phyloP scores from a whole-genome alignment of 1,140 invertebrate genomes.

The Drosophila biarmipes region DNA sequence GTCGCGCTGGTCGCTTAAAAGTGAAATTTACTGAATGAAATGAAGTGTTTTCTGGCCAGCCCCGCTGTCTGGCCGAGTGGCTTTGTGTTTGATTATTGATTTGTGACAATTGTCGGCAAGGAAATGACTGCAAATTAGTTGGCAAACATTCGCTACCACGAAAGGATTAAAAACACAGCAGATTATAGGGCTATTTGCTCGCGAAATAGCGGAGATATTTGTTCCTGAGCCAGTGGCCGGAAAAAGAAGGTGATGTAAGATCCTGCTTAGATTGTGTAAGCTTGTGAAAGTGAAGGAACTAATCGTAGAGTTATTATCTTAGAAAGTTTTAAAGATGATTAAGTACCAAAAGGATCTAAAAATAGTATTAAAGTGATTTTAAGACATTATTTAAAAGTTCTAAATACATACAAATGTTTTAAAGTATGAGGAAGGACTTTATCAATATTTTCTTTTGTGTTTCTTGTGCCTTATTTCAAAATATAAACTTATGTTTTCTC shows the following conservation, averaged over 20 bases:
- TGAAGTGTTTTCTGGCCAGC: slow-evolving; percentile 62
- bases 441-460: too few relatives aligned
- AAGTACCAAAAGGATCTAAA: too few relatives aligned
- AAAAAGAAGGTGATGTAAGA: slow-evolving; percentile 52
- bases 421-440: too few relatives aligned
- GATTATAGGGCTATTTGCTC: background rate
- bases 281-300: slow-evolving; percentile 24
- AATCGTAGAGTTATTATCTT: background rate
- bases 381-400: too few relatives aligned
- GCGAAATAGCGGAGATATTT: slow-evolving; percentile 23
- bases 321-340: background rate
- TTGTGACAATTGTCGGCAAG: slow-evolving; percentile 54
- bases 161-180: slow-evolving; percentile 36
- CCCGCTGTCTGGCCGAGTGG: slow-evolving; percentile 43
- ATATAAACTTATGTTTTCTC: too few relatives aligned
- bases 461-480: too few relatives aligned
- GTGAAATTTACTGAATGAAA: slow-evolving; percentile 83
- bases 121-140: slow-evolving; percentile 55
- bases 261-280: slow-evolving; percentile 34
- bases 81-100: slow-evolving; percentile 54
- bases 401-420: too few relatives aligned
- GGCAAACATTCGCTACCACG: slow-evolving; percentile 15
- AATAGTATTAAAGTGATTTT: too few relatives aligned
- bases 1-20: slow-evolving; percentile 66
- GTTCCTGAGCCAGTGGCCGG: slow-evolving; percentile 16